Conservation (phyloP, 2,113 vertebrate genomes). For the Triplophysa siluroides region DNA sequence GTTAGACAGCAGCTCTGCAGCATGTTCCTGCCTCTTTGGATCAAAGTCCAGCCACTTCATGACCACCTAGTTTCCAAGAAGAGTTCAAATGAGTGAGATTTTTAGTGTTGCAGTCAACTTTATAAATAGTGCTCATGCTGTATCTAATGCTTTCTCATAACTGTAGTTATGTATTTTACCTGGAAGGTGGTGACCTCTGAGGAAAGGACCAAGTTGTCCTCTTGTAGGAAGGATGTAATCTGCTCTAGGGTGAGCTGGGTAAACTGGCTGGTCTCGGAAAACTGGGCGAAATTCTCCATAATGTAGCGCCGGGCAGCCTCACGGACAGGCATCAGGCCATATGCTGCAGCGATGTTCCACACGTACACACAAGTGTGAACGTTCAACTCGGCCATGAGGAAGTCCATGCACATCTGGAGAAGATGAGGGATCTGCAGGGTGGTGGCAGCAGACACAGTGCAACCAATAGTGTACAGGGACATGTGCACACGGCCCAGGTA, state of each 20-base stretch:
- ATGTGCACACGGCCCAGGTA: slow-evolving; percentile 83
- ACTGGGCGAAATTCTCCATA: slow-evolving; percentile 79
- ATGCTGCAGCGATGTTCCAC: slow-evolving; percentile 80
- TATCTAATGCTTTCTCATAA: not conserved
- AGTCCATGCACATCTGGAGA: slow-evolving; percentile 81
- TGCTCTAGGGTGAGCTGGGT: slow-evolving; percentile 80
- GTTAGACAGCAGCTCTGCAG: slow-evolving; percentile 76
- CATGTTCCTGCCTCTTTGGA: slow-evolving; percentile 68
- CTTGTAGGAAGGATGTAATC: slow-evolving; percentile 79
- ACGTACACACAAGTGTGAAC: slow-evolving; percentile 82
- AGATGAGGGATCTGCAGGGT: slow-evolving; percentile 77
- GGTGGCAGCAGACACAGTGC: slow-evolving; percentile 76
- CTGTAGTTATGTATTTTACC: slow-evolving; percentile 60
- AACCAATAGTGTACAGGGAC: slow-evolving; percentile 84
- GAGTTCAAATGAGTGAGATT: not conserved
- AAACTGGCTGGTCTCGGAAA: slow-evolving; percentile 78
- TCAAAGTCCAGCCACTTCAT: slow-evolving; percentile 85
- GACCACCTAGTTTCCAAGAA: slow-evolving; percentile 66
- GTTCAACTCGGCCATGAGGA: slow-evolving; percentile 78
- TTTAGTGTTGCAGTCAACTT: slow-evolving; percentile 14
- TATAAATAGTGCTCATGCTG: slow-evolving; percentile 36
- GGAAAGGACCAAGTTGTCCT: slow-evolving; percentile 75
- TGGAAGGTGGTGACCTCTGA: slow-evolving; percentile 80
- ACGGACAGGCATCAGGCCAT: slow-evolving; percentile 71
- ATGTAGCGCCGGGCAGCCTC: slow-evolving; percentile 74